Conservation (phyloP, 2,797 vertebrate genomes). For the Ptychobarbus kaznakovi region DNA sequence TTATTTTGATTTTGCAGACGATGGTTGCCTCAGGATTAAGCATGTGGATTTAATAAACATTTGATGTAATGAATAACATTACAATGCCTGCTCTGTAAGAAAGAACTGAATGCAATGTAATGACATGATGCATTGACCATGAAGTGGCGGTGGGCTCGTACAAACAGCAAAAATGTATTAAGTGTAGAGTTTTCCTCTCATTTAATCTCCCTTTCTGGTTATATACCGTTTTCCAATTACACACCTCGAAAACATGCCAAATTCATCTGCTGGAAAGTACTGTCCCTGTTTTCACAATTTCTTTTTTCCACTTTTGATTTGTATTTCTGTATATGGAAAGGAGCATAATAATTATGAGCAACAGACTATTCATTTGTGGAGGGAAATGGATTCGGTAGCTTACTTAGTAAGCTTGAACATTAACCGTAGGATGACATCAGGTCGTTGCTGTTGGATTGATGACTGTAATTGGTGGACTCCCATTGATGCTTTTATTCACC, state of each 20-base stretch:
- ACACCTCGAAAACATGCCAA: neutral
- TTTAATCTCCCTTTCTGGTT: slow-evolving; percentile 4
- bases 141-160: neutral
- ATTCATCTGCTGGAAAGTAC: neutral
- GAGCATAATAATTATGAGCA: slow-evolving; percentile 8
- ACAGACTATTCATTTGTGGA: slow-evolving; percentile 11
- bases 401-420: slow-evolving; percentile 2
- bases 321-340: slow-evolving; percentile 14
- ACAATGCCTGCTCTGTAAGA: slow-evolving; percentile 16
- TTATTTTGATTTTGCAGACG: slow-evolving; percentile 33
- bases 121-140: slow-evolving; percentile 5
- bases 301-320: neutral
- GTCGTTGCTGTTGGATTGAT: slow-evolving; percentile 32
- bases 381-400: slow-evolving; percentile 12
- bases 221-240: neutral
- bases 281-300: neutral
- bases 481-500: slow-evolving; percentile 36
- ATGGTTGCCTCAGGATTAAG: slow-evolving; percentile 31
- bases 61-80: slow-evolving; percentile 24
- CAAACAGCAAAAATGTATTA: slow-evolving; percentile 12
- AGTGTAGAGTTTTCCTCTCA: neutral
- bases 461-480: slow-evolving; percentile 34
- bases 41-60: slow-evolving; percentile 28
- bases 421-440: slow-evolving; percentile 10
- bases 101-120: neutral